Evolutionary conservation across 1,140 invertebrate species (phyloP), one percentile per base, ranked within the genome.

Genomic region (Drosophila chauvacae): DNA sequence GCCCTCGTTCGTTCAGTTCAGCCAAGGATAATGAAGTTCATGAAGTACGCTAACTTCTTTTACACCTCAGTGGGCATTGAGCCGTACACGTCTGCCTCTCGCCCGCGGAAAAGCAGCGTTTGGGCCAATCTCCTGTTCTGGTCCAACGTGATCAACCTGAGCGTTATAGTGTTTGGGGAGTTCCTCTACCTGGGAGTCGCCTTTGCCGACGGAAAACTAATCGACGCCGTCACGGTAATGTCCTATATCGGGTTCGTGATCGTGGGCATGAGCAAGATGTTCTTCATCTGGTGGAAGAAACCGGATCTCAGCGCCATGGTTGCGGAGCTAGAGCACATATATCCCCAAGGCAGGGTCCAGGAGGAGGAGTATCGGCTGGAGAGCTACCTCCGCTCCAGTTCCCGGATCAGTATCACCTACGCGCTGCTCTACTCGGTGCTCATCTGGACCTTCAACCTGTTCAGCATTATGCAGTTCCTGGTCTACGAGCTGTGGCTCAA

Each of bases 361-460:
- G 90, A 90, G 28, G 2, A 59, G 7, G 44, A 20, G 0, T 91
- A 83, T 48, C 48, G 66, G 6, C 16, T 92, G 48, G 28, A 63
- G 7, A 45, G 57, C 1, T 91, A 91, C 42, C 47, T 91, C 13
- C n/a, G 59, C 1, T 79, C 74, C 13, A 77, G 77, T 9, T 59
- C 63, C 0, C 45, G 69, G 4, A 70, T 91, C 4, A 91, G 84
- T n/a, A 14, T 80, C 0, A 74, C 44, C n/a, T 92, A 91, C 33
- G 39, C 81, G 2, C 13, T 77, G 16, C 80, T 91, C 14, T 91
- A 91, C 18, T 81, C 80, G 0, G 60, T 91, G 37, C 73, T 91
- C 0, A 91, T 91, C 5, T 92, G 84, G 84, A 92, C 91, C 2
- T 92, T 83, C 42, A 92, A 92, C 66, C 57, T 92, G 3, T 91